Conservation (phyloP, 2,888 invertebrate genomes). For the Sphaerophoria taeniata region DNA sequence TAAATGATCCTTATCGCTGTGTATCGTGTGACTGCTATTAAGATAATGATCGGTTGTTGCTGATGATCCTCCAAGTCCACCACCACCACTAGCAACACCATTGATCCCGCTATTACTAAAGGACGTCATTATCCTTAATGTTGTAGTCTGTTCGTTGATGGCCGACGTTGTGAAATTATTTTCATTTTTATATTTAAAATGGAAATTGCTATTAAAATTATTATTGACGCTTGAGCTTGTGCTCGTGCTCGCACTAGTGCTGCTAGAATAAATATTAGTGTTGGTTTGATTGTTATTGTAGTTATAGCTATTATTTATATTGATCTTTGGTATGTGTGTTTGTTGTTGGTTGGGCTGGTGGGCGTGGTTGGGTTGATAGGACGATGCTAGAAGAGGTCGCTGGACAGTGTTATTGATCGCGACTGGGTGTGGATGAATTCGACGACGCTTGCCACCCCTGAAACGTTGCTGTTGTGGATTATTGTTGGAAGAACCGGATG, state of each 20-base stretch:
- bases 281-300: conserved; percentile 60
- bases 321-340: conserved; percentile 72
- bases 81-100: conserved; percentile 66
- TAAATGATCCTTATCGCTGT: conserved; percentile 79
- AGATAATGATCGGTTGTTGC: conserved; percentile 75
- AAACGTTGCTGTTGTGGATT: conserved; percentile 44
- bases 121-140: conserved; percentile 72
- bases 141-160: conserved; percentile 69
- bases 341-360: conserved; percentile 45
- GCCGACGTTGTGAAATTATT: conserved; percentile 66
- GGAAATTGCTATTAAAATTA: conserved; percentile 71
- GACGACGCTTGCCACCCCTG: conserved; percentile 68
- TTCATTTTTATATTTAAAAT: conserved; percentile 70
- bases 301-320: conserved; percentile 55
- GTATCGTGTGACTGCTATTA: conserved; percentile 76
- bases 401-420: conserved; percentile 19
- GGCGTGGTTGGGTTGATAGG: conserved; percentile 19
- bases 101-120: conserved; percentile 51
- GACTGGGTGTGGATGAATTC: conserved; percentile 44
- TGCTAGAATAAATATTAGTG: conserved; percentile 72
- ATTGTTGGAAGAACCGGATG: conserved; percentile 37
- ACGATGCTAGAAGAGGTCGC: conserved; percentile 24
- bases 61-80: conserved; percentile 60
- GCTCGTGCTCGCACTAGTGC: conserved; percentile 1
- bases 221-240: conserved; percentile 31